Evolutionary conservation across 1,140 invertebrate species (phyloP), one percentile per base, ranked within the genome.

Genomic region (Oreohelix idahoensis): DNA sequence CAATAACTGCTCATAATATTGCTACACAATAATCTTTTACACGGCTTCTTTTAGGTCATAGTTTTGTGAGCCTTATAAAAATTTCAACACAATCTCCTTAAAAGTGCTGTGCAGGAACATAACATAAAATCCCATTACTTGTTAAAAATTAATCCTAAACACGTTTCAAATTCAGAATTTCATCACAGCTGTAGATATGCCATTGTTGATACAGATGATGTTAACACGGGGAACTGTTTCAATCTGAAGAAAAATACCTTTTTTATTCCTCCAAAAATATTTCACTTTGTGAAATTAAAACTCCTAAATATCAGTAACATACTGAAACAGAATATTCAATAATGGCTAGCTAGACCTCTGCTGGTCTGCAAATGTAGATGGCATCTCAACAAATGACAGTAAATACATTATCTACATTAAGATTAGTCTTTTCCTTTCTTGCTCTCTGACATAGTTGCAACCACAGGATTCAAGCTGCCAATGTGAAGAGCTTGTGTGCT

Each of bases 401-500:
- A 66, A 66, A n/a, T 66, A 66, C 63, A 66, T 66, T 66, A 35
- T 66, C 63, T 66, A 66, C 63, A 66, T 5, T 0, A 29, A 32
- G 63, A 32, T 66, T n/a, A 66, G 32, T 66, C 63, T 58, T 58
- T 23, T 58, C 53, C 53, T 58, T 58, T 58, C 53, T 49, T 51
- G 39, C 39, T 69, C 75, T 63, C 77, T 38, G 49, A 79, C 26
- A 36, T 69, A 23, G 63, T 63, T 79, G 51, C 45, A 79, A 63
- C 77, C 77, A 36, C 17, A 49, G 58, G 63, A 58, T 79, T 49
- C 49, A 79, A 79, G 77, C 77, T 79, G 77, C 77, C 77, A 39
- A n/a, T 69, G n/a, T 63, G 77, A 79, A 79, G 77, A 79, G 77
- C 77, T 15, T 29, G 8, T 26, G 32, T 17, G 58, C 63, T 69